Conservation (phyloP, 2,888 invertebrate species). For the Bembecia ichneumoniformis region DNA sequence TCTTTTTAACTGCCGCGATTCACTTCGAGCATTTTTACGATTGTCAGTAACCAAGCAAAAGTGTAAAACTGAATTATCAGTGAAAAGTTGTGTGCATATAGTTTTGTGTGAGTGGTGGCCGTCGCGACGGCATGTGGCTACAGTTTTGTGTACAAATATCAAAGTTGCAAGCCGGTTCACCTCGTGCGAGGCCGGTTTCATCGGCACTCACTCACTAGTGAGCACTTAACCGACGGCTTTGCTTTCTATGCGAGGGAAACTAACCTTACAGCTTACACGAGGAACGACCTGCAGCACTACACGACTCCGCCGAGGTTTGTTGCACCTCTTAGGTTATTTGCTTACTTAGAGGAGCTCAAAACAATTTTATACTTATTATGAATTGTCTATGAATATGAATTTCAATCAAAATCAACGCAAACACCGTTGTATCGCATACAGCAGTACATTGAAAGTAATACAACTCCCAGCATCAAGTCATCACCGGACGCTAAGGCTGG, state of each 20-base stretch:
- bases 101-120: slow-evolving; percentile 4
- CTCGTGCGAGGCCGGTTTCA: slow-evolving; percentile 43
- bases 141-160: slow-evolving; percentile 16
- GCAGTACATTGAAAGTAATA: too few relatives aligned
- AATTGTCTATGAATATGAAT: too few relatives aligned
- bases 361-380: too few relatives aligned
- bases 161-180: slow-evolving; percentile 35
- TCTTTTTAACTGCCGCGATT: slow-evolving; percentile 21
- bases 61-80: slow-evolving; percentile 12
- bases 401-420: too few relatives aligned
- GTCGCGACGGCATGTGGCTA: slow-evolving; percentile 3
- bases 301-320: too few relatives aligned
- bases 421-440: too few relatives aligned
- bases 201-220: slow-evolving; percentile 20
- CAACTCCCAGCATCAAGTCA: too few relatives aligned
- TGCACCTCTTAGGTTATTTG: too few relatives aligned
- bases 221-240: slow-evolving; percentile 21
- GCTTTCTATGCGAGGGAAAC: slow-evolving; percentile 27
- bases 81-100: slow-evolving; percentile 19
- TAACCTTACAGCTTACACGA: too few relatives aligned
- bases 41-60: slow-evolving; percentile 22
- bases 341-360: too few relatives aligned
- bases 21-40: slow-evolving; percentile 25
- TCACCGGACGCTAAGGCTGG: too few relatives aligned
- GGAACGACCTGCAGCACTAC: too few relatives aligned